Conservation (phyloP, 2,113 vertebrate species). For the Scomber colias region DNA sequence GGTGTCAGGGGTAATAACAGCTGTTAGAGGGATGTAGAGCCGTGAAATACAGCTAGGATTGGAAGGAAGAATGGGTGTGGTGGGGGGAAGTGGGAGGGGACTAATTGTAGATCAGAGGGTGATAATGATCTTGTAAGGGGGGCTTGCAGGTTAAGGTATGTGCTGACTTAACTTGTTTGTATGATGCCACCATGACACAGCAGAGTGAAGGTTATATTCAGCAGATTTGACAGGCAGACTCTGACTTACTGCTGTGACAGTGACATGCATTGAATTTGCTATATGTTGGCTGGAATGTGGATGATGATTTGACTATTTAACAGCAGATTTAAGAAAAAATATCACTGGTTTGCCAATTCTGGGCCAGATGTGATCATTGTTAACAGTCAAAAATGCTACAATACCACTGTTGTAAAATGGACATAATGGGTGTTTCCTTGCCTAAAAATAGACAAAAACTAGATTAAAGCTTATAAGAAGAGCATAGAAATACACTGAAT, state of each 20-base stretch:
- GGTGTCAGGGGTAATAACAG: slow-evolving; percentile 36
- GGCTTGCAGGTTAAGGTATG: not conserved
- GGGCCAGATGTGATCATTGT: too few relatives aligned
- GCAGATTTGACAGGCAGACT: slow-evolving; percentile 13
- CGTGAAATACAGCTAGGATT: slow-evolving; percentile 27
- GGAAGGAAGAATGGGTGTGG: slow-evolving; percentile 23
- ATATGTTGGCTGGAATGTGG: not conserved
- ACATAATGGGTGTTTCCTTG: too few relatives aligned
- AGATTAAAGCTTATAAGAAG: too few relatives aligned
- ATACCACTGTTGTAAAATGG: too few relatives aligned
- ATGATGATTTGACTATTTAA: not conserved
- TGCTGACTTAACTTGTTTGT: slow-evolving; percentile 4
- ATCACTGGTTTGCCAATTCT: too few relatives aligned
- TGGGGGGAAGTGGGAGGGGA: not conserved
- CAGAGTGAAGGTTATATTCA: slow-evolving; percentile 7
- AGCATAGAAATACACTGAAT: too few relatives aligned
- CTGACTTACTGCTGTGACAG: not conserved
- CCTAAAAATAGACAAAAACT: too few relatives aligned
- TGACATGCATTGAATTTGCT: not conserved
- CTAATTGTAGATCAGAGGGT: slow-evolving; percentile 7
- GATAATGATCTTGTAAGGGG: not conserved
- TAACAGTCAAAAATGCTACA: too few relatives aligned
- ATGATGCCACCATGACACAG: slow-evolving; percentile 41
- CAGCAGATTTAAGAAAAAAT: not conserved
- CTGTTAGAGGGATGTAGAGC: slow-evolving; percentile 41